These are phyloP conservation scores for Sphyrna mokarran DNA, from an alignment of 2,113 vertebrate species.

Conservation along the genomic window DNA sequence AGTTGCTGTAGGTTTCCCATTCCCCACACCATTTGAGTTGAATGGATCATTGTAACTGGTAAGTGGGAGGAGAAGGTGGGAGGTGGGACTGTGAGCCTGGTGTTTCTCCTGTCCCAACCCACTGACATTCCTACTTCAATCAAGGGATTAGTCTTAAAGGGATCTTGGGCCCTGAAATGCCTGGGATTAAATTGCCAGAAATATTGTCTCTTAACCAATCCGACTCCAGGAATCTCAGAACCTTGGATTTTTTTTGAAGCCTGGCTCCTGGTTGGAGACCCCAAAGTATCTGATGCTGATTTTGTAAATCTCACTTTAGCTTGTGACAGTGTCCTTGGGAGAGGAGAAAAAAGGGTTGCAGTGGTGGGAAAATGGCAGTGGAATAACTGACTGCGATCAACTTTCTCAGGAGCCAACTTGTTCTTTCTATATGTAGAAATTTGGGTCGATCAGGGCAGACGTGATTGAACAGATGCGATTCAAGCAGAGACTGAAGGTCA, in stretches of 20 bases:
- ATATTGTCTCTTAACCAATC: not conserved
- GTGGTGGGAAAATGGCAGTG: too few relatives aligned
- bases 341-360: not conserved
- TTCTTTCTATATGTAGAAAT: slow-evolving; percentile 64
- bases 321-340: not conserved
- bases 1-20: too few relatives aligned
- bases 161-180: not conserved
- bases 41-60: not conserved
- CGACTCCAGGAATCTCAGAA: not conserved
- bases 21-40: not conserved
- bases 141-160: too few relatives aligned
- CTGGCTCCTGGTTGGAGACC: not conserved
- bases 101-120: not conserved
- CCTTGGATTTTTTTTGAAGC: not conserved
- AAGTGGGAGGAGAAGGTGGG: too few relatives aligned
- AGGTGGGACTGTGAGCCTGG: too few relatives aligned
- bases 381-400: not conserved
- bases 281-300: not conserved
- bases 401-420: not conserved
- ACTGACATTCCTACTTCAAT: too few relatives aligned
- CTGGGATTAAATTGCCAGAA: not conserved
- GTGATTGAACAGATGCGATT: slow-evolving; percentile 98
- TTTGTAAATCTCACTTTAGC: not conserved
- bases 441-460: slow-evolving; percentile 74
- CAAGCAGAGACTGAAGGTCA: slow-evolving; percentile 94